phyloP scores from a whole-genome alignment of 1,140 invertebrate species.

The Chrysopa pallens region DNA sequence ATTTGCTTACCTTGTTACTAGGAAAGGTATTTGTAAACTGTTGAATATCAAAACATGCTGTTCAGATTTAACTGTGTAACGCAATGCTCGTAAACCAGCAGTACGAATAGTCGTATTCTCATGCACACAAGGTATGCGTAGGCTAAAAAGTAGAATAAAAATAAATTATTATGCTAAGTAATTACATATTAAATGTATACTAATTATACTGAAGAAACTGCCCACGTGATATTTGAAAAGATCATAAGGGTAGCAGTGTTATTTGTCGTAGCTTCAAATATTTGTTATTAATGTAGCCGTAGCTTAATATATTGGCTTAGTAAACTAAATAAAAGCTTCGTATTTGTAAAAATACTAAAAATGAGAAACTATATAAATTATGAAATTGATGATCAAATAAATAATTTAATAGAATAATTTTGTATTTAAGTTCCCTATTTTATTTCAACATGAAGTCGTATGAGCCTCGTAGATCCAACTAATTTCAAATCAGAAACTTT shows the following conservation, averaged over 20 bases:
- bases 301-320: no score
- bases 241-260: no score
- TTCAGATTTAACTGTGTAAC: conserved; percentile 62
- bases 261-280: no score
- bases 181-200: no score
- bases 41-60: conserved; percentile 61
- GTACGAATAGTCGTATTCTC: conserved; percentile 78
- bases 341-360: background rate
- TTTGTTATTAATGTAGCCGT: no score
- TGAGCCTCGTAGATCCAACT: background rate
- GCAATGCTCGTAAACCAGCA: conserved; percentile 63
- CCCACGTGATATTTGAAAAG: no score
- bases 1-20: conserved; percentile 46
- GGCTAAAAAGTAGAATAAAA: no score
- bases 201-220: no score
- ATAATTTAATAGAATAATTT: conserved; percentile 1
- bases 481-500: conserved; percentile 1
- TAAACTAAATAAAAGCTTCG: no score
- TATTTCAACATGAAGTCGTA: conserved; percentile 1
- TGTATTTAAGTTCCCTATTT: background rate
- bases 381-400: background rate
- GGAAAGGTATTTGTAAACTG: conserved; percentile 59
- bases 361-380: background rate
- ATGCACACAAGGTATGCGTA: conserved; percentile 65
- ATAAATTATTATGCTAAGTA: no score